A percentile compares a stretch with the other conserved stretches of the same genome.
Conservation (phyloP, 2,888 invertebrate species). For the Entomobrya proxima region DNA sequence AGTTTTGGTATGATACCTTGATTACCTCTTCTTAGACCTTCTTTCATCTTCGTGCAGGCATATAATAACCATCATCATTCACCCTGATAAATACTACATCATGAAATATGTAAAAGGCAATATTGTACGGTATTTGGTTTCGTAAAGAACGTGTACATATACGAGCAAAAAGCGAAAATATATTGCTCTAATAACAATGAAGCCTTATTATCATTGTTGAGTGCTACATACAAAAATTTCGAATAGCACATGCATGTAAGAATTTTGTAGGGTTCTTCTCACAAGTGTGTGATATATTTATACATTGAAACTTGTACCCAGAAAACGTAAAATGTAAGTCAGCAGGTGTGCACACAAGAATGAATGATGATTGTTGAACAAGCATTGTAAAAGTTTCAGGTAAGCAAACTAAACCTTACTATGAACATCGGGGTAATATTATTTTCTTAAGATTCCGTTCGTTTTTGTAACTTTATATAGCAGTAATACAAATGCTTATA, state of each 20-base stretch:
- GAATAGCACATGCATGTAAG: neutral
- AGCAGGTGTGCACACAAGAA: neutral
- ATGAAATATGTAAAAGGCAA: slow-evolving; percentile 36
- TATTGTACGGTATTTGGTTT: slow-evolving; percentile 42
- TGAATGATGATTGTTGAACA: slow-evolving; percentile 20
- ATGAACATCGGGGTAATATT: neutral
- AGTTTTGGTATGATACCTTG: neutral
- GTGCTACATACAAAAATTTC: neutral
- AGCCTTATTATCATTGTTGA: neutral
- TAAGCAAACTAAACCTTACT: neutral
- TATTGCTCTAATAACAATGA: slow-evolving; percentile 54
- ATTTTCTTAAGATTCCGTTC: slow-evolving; percentile 47
- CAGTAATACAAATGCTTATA: neutral
- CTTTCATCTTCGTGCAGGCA: slow-evolving; percentile 47
- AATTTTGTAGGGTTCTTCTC: neutral
- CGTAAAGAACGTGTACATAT: neutral
- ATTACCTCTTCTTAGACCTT: slow-evolving; percentile 58
- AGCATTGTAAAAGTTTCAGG: neutral
- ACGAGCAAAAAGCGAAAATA: neutral
- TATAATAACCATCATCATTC: slow-evolving; percentile 27
- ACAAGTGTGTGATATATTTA: neutral
- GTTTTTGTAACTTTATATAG: slow-evolving; percentile 4
- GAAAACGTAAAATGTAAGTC: slow-evolving; percentile 1
- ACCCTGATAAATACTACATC: neutral
- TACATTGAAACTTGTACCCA: neutral